Conservation (phyloP, 1,140 invertebrate species). For the Pseudomyrmex gracilis region DNA sequence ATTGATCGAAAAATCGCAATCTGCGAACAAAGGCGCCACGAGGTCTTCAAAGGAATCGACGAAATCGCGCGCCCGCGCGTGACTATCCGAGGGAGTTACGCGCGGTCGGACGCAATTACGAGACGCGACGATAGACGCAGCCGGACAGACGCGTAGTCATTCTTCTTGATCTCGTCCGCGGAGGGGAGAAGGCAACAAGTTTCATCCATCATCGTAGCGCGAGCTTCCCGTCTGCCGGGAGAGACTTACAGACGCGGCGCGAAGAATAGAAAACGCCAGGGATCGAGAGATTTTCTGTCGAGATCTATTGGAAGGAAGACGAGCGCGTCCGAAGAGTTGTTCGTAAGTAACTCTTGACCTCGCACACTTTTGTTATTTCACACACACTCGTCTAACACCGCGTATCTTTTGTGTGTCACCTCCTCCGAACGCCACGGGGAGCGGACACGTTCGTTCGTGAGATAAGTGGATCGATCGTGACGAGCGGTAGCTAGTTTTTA, state of each 20-base stretch:
- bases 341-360: slow-evolving; percentile 73
- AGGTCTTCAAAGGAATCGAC: slow-evolving; percentile 8
- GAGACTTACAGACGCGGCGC: slow-evolving; percentile 63
- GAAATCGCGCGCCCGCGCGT: slow-evolving; percentile 30
- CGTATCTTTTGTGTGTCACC: not conserved
- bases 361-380: slow-evolving; percentile 65
- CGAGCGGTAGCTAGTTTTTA: no score
- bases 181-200: slow-evolving; percentile 25
- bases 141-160: slow-evolving; percentile 47
- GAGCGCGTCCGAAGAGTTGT: slow-evolving; percentile 53
- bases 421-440: slow-evolving; percentile 16
- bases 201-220: slow-evolving; percentile 68
- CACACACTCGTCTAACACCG: slow-evolving; percentile 18
- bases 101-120: slow-evolving; percentile 59
- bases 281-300: slow-evolving; percentile 71
- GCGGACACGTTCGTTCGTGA: slow-evolving; percentile 2
- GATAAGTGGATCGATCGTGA: no score
- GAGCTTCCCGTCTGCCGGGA: slow-evolving; percentile 39
- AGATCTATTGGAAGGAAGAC: slow-evolving; percentile 54
- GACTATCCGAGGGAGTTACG: not conserved
- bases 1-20: not conserved
- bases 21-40: slow-evolving; percentile 6
- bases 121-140: slow-evolving; percentile 50
- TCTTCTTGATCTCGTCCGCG: slow-evolving; percentile 43
- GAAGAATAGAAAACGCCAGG: slow-evolving; percentile 66